Conservation (phyloP, 2,797 vertebrate genomes). For the Diglossa cyanea region DNA sequence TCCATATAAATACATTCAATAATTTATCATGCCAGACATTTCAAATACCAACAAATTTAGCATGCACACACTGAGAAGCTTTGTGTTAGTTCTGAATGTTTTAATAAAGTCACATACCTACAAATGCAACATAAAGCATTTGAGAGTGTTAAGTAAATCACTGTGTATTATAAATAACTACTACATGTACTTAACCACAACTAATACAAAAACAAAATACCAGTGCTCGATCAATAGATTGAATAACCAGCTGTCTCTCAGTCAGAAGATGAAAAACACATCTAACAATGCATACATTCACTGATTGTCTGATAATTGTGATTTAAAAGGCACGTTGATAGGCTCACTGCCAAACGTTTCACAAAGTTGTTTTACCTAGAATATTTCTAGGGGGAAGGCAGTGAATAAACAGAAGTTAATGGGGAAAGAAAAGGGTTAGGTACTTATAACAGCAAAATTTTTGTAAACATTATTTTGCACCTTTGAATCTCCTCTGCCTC, state of each 20-base stretch:
- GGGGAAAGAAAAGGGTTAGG: not conserved
- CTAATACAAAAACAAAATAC: not conserved
- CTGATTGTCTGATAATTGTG: not conserved
- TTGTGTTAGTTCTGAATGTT: not conserved
- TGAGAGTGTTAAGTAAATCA: not conserved
- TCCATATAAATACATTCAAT: not conserved
- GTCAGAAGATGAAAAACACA: not conserved
- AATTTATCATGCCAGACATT: not conserved
- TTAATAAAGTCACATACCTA: not conserved
- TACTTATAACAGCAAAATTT: not conserved
- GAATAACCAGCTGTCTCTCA: not conserved
- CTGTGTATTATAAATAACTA: not conserved
- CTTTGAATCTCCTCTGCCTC: not conserved
- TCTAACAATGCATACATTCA: not conserved
- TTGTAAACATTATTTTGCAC: not conserved
- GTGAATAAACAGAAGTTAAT: not conserved
- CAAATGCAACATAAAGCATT: not conserved
- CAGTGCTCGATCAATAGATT: not conserved
- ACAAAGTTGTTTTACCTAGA: not conserved
- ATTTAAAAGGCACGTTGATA: not conserved
- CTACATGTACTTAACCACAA: not conserved
- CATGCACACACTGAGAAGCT: not conserved
- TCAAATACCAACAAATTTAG: not conserved
- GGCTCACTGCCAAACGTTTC: not conserved
- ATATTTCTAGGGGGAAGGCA: not conserved